Evolutionary conservation across 2,888 invertebrate species (phyloP).

Genomic region (Cryptops parisi): DNA sequence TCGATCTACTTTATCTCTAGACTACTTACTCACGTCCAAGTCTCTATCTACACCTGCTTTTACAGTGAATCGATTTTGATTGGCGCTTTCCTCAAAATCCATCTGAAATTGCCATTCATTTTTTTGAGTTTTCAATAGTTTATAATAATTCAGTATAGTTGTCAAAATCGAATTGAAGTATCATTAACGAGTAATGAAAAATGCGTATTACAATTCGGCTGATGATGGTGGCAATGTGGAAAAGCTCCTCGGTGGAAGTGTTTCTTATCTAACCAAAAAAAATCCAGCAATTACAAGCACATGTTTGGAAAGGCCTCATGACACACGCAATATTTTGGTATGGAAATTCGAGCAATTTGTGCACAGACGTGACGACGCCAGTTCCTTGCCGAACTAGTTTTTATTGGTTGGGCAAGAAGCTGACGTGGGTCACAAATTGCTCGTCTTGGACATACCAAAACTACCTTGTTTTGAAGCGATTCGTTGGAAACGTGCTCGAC

Average conservation of each 20-base stretch:
- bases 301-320: background rate
- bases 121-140: background rate
- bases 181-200: background rate
- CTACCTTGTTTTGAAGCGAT: no score
- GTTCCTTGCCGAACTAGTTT: no score
- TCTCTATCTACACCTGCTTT: conserved; percentile 14
- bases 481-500: no score
- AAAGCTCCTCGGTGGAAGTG: conserved; percentile 2
- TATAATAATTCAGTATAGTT: background rate
- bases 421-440: no score
- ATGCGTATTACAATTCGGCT: conserved; percentile 12
- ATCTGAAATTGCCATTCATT: no score
- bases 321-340: background rate
- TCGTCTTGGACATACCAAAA: no score
- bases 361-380: no score
- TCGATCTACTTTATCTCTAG: background rate
- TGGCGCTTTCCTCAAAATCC: conserved; percentile 15
- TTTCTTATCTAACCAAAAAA: conserved; percentile 8
- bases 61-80: conserved; percentile 12
- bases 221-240: conserved; percentile 8
- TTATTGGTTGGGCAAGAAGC: no score
- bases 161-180: background rate
- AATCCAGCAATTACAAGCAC: background rate
- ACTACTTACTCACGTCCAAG: conserved; percentile 14
- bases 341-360: no score